Evolutionary conservation across 2,888 invertebrate genomes (phyloP).

Genomic region (Pristionchus japonicus): DNA sequence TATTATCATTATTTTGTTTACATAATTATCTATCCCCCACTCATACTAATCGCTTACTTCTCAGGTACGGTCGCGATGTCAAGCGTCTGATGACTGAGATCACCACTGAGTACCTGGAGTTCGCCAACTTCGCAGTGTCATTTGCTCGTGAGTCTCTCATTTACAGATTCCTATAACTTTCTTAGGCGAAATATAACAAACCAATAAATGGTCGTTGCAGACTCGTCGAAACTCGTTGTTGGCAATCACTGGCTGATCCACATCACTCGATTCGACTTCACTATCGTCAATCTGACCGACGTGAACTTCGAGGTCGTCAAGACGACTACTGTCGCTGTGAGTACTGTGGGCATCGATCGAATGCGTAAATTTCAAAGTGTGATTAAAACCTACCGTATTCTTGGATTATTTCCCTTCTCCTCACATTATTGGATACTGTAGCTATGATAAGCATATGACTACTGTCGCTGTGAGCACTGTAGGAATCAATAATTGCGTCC

Average conservation of each 20-base stretch:
- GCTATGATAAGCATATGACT: too few relatives aligned
- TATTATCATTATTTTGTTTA: neutral
- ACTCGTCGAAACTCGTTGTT: conserved; percentile 28
- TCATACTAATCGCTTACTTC: neutral
- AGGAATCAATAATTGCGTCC: too few relatives aligned
- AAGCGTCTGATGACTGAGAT: conserved; percentile 1
- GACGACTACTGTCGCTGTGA: neutral
- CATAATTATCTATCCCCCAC: neutral
- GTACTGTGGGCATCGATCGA: too few relatives aligned
- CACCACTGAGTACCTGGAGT: conserved; percentile 34
- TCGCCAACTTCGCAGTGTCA: conserved; percentile 43
- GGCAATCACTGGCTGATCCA: conserved; percentile 20
- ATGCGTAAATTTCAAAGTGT: too few relatives aligned
- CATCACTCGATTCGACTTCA: conserved; percentile 48
- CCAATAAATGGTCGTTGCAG: conserved; percentile 9
- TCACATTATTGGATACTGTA: too few relatives aligned
- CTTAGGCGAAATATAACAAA: neutral
- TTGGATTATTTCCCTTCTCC: too few relatives aligned
- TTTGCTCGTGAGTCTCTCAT: conserved; percentile 24
- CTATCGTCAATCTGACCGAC: conserved; percentile 36
- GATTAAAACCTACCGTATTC: too few relatives aligned
- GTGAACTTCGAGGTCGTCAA: conserved; percentile 41
- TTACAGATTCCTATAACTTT: neutral
- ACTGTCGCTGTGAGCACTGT: neutral
- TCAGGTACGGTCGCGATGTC: conserved; percentile 14